Percentiles rank a stretch among this genome's conserved stretches.
phyloP scores from a whole-genome alignment of 2,113 vertebrate species.

The Erpornis zantholeuca region DNA sequence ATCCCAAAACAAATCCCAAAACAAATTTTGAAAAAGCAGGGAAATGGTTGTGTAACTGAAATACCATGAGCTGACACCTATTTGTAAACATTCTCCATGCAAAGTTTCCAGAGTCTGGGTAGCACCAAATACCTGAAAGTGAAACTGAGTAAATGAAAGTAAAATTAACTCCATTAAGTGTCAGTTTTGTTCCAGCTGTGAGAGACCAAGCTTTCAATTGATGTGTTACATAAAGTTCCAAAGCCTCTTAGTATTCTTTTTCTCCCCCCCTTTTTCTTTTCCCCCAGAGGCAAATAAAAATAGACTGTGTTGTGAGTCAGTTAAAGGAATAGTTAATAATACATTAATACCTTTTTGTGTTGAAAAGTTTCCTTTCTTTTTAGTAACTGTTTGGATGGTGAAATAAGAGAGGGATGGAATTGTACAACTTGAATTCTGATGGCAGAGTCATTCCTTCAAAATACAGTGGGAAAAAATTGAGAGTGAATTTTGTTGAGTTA shows the following conservation, averaged over 20 bases:
- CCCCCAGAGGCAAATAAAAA: constrained; percentile 2
- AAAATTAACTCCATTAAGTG: background rate
- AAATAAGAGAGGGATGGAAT: background rate
- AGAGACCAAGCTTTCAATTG: background rate
- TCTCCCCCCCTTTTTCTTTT: background rate
- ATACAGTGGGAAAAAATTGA: background rate
- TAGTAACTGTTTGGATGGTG: background rate
- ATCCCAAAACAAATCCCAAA: background rate
- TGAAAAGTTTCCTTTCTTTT: constrained; percentile 19
- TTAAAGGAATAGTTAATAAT: constrained; percentile 39
- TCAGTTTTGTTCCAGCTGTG: background rate
- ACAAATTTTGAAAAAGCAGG: background rate
- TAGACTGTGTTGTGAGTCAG: background rate
- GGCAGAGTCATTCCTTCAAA: background rate
- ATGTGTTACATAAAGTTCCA: background rate
- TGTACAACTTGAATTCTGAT: background rate
- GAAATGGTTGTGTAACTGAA: background rate
- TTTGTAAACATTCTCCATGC: background rate
- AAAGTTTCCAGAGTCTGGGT: background rate
- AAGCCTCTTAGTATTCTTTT: background rate
- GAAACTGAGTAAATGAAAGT: constrained; percentile 33
- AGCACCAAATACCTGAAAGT: background rate
- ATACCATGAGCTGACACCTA: background rate
- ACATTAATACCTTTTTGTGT: background rate
- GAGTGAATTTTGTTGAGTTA: background rate